Evolutionary conservation across 2,113 vertebrate species (phyloP).

Genomic region (Oreochromis spilurus): DNA sequence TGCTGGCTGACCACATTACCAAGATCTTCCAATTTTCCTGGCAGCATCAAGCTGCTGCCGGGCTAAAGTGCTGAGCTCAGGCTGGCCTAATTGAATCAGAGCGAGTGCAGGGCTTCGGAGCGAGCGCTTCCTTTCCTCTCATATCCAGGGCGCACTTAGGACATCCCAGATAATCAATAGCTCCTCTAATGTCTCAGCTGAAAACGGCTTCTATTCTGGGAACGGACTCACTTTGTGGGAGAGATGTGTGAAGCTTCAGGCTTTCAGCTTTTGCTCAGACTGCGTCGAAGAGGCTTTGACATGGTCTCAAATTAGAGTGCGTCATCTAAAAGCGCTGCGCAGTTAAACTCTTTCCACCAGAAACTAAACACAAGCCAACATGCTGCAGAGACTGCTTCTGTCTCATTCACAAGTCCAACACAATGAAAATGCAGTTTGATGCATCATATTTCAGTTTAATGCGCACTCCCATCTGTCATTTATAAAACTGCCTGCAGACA

Average conservation of each 20-base stretch:
- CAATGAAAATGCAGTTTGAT: not conserved
- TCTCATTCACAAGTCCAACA: not conserved
- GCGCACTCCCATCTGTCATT: not conserved
- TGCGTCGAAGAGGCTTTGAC: not conserved
- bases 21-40: slow-evolving; percentile 37
- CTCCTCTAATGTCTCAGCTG: slow-evolving; percentile 10
- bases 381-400: not conserved
- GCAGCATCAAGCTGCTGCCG: not conserved
- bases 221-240: not conserved
- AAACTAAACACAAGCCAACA: not conserved
- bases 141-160: slow-evolving; percentile 16
- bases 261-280: not conserved
- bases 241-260: not conserved
- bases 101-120: slow-evolving; percentile 15
- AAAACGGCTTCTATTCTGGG: slow-evolving; percentile 20
- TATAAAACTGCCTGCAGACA: not conserved
- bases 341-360: not conserved
- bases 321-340: not conserved
- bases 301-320: accelerated
- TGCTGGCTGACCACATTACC: slow-evolving; percentile 27
- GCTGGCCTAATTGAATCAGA: slow-evolving; percentile 30
- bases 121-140: slow-evolving; percentile 23
- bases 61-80: slow-evolving; percentile 51
- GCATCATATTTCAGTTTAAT: not conserved
- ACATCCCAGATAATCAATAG: slow-evolving; percentile 43